Base-by-base conservation (phyloP, 1,140 invertebrate genomes). In the Steinernema khuongi region DNA sequence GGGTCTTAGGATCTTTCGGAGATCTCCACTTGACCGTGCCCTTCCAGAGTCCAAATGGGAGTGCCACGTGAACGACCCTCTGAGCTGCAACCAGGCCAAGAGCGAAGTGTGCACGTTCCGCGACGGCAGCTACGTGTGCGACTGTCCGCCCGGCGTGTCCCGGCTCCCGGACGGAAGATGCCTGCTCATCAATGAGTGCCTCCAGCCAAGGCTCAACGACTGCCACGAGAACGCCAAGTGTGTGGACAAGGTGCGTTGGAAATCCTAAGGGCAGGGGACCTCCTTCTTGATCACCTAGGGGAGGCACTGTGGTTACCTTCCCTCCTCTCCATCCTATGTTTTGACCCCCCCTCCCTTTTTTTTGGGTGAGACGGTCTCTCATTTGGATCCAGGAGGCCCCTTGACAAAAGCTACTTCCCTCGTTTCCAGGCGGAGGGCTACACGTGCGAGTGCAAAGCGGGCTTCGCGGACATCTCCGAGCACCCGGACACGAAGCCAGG, bases 61-160 rank as follows among this genome's bases (percentile, higher is more conserved):
- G 73, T 79, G 78, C 69, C 69, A 75, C 67, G 78, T 79, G 19
- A 74, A 79, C 71, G 78, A 79, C 36, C 78, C 78, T 11, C 67
- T 79, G 33, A 72, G 73, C 26, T 79, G 78, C 71, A 26, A 70
- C 32, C 73, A 78, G 28, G 69, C 33, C 7, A 74, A 72, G 31
- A 33, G 43, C 30, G 78, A 79, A 71, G 76, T 79, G 0, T 79
- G 78, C 70, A 74, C 75, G 29, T 79, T 79, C 76, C 67, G 68
- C 1, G 72, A 79, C 50, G 78, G 78, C 1, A 77, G 67, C 30
- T 79, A 79, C 70, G 50, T 68, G 17, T 79, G 78, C 43, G 74
- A 79, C 29, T 79, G 78, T 43, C 78, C 78, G 0, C 41, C 71
- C 18, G 78, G 77, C 1, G 76, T 78, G 1, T 60, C 44, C 22